A percentile compares a stretch with the other conserved stretches of the same genome.
Evolutionary conservation across 92 coral and sea anemone genomes (phyloP).

Genomic region (Anthopleura xanthogrammica): DNA sequence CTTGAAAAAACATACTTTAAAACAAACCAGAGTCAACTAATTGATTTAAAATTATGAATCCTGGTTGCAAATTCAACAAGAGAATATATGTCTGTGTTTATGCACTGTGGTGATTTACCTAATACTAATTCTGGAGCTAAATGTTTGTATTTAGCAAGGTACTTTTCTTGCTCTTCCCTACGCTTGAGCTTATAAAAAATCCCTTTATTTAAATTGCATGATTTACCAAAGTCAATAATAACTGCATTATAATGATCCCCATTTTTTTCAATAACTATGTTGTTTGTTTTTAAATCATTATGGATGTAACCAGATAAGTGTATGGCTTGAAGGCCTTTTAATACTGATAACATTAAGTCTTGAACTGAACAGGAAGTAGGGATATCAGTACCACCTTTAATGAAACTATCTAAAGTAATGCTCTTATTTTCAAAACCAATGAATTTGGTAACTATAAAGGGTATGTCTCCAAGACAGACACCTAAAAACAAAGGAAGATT

Average conservation of each 20-base stretch:
- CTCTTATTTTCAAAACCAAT: conserved; percentile 14
- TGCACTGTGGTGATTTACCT: no score
- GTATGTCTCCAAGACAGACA: conserved; percentile 15
- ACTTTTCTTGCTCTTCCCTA: conserved; percentile 18
- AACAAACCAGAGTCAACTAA: no score
- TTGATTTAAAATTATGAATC: no score
- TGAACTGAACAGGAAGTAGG: neutral
- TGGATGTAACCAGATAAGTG: conserved; percentile 31
- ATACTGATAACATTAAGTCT: conserved; percentile 9
- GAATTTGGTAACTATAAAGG: conserved; percentile 19
- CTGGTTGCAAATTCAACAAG: no score
- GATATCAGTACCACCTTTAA: neutral
- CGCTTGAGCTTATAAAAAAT: conserved; percentile 8
- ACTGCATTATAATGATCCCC: conserved; percentile 30
- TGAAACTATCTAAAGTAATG: conserved; percentile 12
- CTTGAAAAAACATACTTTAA: no score
- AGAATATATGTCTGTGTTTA: no score
- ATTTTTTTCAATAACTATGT: conserved; percentile 5
- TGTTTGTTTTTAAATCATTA: conserved; percentile 32
- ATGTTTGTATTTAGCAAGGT: neutral
- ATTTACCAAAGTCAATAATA: conserved; percentile 28
- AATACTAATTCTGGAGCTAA: conserved; percentile 37
- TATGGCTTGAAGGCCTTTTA: conserved; percentile 30
- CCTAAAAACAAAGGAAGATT: conserved; percentile 24
- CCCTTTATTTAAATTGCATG: conserved; percentile 17